Evolutionary conservation across 1,140 invertebrate species (phyloP), one percentile per base, ranked within the genome.

Genomic region (Sesamia nonagrioides): DNA sequence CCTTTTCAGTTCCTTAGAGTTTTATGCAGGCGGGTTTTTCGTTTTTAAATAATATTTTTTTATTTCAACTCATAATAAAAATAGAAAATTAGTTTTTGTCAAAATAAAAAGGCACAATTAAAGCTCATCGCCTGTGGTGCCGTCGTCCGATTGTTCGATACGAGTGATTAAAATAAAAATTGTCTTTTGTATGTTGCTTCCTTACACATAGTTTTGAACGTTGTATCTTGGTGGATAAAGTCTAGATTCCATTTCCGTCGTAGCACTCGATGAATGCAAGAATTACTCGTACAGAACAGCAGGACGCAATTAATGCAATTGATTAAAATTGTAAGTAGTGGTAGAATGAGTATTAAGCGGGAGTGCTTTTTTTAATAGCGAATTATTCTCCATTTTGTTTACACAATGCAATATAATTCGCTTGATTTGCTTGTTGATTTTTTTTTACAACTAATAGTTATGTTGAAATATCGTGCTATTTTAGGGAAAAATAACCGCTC

Each of bases 161-260:
- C 82, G 74, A 80, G 74, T 82, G 86, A 86, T 88, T 87, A 88
- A 87, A 88, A 85, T 82, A 8, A 83, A 87, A 88, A 88, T 84
- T 84, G 79, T 87, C 82, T 63, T 81, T 84, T 79, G 54, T 78
- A 82, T 50, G 42, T 35, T 18, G 33, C 9, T 37, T 17, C 15
- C 13, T 33, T n/a, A 21, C 27, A 79, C 74, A 33, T 2, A 37
- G 84, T 45, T 61, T 63, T 50, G 5, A 50, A 77, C 75, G 54
- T 21, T 83, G 69, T 17, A 13, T 1, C 4, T 0, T 11, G 0
- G 3, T 0, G 2, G 9, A 42, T 77, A 80, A 27, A 56, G 69
- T 80, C 48, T 1, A 69, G 18, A 54, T 75, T 21, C 37, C 45
- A 80, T 77, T 45, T 27, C 35, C 58, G 33, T 9, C 11, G 4